Conservation (phyloP, 2,888 invertebrate species). For the Onthophagus sagittarius region DNA sequence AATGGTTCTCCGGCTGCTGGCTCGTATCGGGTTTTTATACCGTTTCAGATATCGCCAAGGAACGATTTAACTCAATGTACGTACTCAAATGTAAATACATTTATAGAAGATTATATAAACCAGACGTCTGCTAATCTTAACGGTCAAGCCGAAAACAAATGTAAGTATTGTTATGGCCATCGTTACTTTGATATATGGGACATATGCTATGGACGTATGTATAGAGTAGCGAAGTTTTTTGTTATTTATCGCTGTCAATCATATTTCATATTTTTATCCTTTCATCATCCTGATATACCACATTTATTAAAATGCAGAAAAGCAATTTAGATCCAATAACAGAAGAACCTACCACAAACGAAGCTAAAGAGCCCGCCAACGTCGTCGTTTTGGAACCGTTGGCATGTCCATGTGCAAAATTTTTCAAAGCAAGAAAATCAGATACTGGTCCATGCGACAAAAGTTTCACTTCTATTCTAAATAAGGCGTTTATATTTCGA, state of each 20-base stretch:
- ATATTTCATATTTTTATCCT: neutral
- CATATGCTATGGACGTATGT: too few species aligned
- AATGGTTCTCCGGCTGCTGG: neutral
- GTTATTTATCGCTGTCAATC: neutral
- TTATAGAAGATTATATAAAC: neutral
- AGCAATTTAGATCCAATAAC: conserved; percentile 13
- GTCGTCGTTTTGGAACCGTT: neutral
- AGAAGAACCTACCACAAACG: neutral
- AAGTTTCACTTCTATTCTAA: conserved; percentile 19
- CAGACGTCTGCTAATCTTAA: neutral
- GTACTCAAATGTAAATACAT: neutral
- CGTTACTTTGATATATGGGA: too few species aligned
- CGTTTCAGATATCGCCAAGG: conserved; percentile 5
- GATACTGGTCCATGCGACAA: neutral
- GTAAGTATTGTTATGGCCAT: too few species aligned
- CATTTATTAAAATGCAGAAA: neutral
- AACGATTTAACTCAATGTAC: neutral
- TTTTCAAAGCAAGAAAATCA: neutral
- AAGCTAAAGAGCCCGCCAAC: neutral
- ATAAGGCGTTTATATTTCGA: conserved; percentile 19
- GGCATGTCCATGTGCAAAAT: neutral
- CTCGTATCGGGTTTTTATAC: conserved; percentile 2
- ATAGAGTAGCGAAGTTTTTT: neutral
- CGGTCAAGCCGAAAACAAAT: too few species aligned
- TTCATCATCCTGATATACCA: neutral